Evolutionary conservation across 2,888 invertebrate species (phyloP), one percentile per base, ranked within the genome.

Genomic region (Hermaeophaga mercurialis): DNA sequence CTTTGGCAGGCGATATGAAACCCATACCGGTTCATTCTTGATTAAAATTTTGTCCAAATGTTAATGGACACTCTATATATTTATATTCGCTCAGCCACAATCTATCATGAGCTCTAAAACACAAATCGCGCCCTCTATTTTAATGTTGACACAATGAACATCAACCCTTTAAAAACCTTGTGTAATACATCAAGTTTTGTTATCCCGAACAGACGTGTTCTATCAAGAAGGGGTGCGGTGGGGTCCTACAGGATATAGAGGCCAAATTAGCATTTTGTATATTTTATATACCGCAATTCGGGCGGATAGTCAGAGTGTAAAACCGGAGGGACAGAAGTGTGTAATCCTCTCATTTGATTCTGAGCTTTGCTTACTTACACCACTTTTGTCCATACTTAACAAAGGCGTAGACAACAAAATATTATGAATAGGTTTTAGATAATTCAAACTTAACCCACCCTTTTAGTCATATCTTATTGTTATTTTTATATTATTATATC

Each of bases 281-380:
- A 43, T 43, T 43, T 43, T 22, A 43, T 43, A 43, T 18, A 43
- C 43, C 43, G 43, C 43, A 43, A 24, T 19, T 41, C 41, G 41
- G 41, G 41, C 22, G 19, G 11, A 1, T 3, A 41, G 18, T 19
- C 41, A 24, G 6, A 38, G 15, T 38, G 38, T 38, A 18, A 38
- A 38, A 38, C 38, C 15, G 15, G 38, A 41, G 11, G 34, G 26
- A 15, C 26, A 26, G 24, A 39, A 22, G 26, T 43, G 26, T 43
- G 22, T 43, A 43, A 43, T 43, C 43, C 12, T 14, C 24, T 43
- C 43, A 43, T 43, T 43, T 43, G 43, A 43, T 43, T 22, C 43
- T 18, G 24, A 24, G 26, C 43, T 41, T 41, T 38, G 17, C 38
- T 19, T 12, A 1, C 11, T 14, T 39, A 6, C 8, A 9, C 11